Evolutionary conservation across 2,888 invertebrate genomes (phyloP), one percentile per base, ranked within the genome.

Genomic region (Drosophila melanocephala): DNA sequence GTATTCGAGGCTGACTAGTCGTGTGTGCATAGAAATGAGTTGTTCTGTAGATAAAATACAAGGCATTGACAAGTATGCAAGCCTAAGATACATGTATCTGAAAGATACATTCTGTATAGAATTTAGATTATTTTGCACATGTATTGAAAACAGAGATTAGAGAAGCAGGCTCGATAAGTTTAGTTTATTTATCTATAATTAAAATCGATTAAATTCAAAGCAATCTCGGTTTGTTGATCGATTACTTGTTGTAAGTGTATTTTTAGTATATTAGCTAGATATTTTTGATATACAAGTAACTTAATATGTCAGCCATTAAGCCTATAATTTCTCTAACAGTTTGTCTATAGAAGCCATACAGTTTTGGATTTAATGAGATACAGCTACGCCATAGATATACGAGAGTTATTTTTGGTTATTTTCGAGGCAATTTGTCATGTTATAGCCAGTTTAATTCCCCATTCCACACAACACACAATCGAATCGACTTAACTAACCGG

Each of bases 381-480:
- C 26, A 33, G 32, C 32, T 61, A 33, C 61, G 57, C 37, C 60
- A 22, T 28, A 22, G 37, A 22, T 26, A 60, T 59, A 35, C 22
- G 22, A 26, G 32, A 57, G 47, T 33, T 5, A 51, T 30, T 59
- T 57, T 58, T 30, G n/a, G 12, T 16, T 39, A 28, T 12, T 30
- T 56, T 60, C 37, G 9, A 37, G 16, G 59, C 71, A 62, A 77
- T 77, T 78, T 75, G 75, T 75, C 78, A 65, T 53, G 39, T 63
- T 50, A 55, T 37, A 35, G 50, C 28, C 28, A 26, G 19, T 44
- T 52, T 52, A 28, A 57, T 51, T 51, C 57, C 37, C 37, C 50
- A 56, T 19, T 28, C 51, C 28, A 16, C 12, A 32, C 30, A 12
- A 19, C 64, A 78, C 47, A 22, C 47, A 26, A 16, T 47, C 47